Percentiles rank a stretch among this genome's conserved stretches.
These are phyloP conservation scores for Dolichotis patagonum DNA, from an alignment of 2,113 vertebrate species.

Conservation along the genomic window DNA sequence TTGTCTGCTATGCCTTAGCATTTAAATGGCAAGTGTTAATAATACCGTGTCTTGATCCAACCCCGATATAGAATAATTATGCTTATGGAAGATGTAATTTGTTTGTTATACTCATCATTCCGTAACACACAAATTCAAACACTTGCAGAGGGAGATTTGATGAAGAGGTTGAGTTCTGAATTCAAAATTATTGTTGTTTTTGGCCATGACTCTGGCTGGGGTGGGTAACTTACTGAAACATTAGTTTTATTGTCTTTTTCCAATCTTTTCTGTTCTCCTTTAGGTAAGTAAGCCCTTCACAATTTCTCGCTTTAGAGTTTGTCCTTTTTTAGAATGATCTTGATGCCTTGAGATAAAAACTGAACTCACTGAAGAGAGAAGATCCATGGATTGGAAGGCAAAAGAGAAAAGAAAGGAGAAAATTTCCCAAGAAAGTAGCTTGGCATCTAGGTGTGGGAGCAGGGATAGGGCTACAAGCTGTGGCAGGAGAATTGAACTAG, in stretches of 20 bases:
- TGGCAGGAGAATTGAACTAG: background rate
- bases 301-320: background rate
- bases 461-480: background rate
- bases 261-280: background rate
- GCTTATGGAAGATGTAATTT: background rate
- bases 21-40: background rate
- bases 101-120: conserved; percentile 19
- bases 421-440: background rate
- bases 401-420: background rate
- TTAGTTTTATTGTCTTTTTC: background rate
- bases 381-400: background rate
- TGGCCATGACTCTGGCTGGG: background rate
- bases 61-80: background rate
- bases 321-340: conserved; percentile 34
- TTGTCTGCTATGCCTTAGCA: conserved; percentile 11
- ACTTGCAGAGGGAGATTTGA: conserved; percentile 29
- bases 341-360: conserved; percentile 8
- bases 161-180: background rate
- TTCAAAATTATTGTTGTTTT: background rate
- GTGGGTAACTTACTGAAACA: background rate
- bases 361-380: background rate
- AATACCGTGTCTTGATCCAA: background rate
- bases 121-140: background rate
- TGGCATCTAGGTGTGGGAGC: background rate
- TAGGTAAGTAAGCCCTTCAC: background rate